These are phyloP conservation scores for Hipparchia semele DNA, from an alignment of 2,888 invertebrate genomes.

Conservation along the genomic window DNA sequence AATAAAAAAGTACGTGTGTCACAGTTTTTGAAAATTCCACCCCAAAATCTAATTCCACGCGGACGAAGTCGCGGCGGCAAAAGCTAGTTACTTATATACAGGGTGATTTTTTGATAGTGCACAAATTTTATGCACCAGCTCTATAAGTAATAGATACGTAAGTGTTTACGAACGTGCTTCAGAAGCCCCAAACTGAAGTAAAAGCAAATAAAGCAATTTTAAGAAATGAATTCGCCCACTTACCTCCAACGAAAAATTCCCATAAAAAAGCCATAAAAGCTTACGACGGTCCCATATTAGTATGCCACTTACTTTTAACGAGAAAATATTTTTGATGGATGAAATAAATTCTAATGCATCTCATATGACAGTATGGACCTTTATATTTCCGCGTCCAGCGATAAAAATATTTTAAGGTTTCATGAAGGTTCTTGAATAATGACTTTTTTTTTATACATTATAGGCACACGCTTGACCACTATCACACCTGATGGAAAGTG, in stretches of 20 bases:
- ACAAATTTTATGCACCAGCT: too few relatives aligned
- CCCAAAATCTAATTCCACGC: too few relatives aligned
- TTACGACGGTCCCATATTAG: conserved; percentile 28
- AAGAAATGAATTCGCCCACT: conserved; percentile 7
- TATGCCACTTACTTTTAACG: conserved; percentile 29
- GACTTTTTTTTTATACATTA: too few relatives aligned
- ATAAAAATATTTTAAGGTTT: neutral
- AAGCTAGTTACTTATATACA: too few relatives aligned
- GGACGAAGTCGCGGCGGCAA: too few relatives aligned
- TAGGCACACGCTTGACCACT: too few relatives aligned
- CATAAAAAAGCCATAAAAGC: conserved; percentile 31
- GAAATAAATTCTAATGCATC: conserved; percentile 15
- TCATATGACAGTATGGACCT: neutral
- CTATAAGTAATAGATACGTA: neutral
- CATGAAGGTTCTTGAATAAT: neutral
- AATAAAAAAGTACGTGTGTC: too few relatives aligned
- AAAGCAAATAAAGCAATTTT: conserved; percentile 12
- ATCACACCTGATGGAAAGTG: too few relatives aligned
- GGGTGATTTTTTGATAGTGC: too few relatives aligned
- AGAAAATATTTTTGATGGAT: conserved; percentile 25
- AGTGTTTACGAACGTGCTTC: neutral
- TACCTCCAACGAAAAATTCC: conserved; percentile 15
- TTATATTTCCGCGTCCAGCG: neutral
- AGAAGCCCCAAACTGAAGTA: neutral
- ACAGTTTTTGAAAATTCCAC: too few relatives aligned